A percentile compares a stretch with the other conserved stretches of the same genome.
phyloP scores from a whole-genome alignment of 2,797 vertebrate species.

The Aulostomus chinensis region DNA sequence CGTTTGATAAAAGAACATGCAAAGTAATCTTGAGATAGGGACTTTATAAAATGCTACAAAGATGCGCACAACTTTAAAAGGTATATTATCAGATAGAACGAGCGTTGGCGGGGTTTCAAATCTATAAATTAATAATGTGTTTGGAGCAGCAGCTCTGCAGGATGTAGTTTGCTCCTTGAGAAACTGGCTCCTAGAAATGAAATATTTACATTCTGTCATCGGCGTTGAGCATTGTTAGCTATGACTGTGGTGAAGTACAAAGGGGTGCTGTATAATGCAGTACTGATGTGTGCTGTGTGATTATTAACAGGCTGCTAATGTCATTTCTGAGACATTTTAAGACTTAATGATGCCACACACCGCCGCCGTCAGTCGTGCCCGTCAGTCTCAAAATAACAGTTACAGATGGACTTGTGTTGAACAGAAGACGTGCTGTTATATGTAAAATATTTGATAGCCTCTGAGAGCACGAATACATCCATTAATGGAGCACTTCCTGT shows the following conservation, averaged over 20 bases:
- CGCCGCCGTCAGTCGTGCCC: constrained; percentile 8
- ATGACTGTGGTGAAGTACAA: constrained; percentile 48
- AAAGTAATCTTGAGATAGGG: constrained; percentile 63
- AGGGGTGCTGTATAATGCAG: constrained; percentile 23
- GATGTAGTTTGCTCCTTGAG: constrained; percentile 64
- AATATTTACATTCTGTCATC: constrained; percentile 81
- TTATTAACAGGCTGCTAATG: constrained; percentile 36
- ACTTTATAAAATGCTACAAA: constrained; percentile 65
- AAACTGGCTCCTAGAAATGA: constrained; percentile 73
- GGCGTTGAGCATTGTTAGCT: constrained; percentile 60
- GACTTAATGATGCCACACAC: constrained; percentile 2
- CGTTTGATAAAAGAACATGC: constrained; percentile 52
- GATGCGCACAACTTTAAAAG: constrained; percentile 67
- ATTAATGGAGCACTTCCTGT: constrained; percentile 32
- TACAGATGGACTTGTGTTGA: constrained; percentile 9
- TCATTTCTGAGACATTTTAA: constrained; percentile 26
- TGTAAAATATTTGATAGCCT: constrained; percentile 36
- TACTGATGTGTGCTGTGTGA: constrained; percentile 4
- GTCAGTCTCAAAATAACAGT: constrained; percentile 20
- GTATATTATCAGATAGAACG: constrained; percentile 72
- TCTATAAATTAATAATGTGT: constrained; percentile 82
- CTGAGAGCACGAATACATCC: constrained; percentile 34
- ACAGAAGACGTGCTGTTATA: constrained; percentile 26
- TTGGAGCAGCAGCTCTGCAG: constrained; percentile 68
- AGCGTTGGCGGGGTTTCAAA: constrained; percentile 71